Percentiles rank a stretch among this genome's conserved stretches.
Conservation (phyloP, 2,113 vertebrate species). For the Syrmaticus mikado region DNA sequence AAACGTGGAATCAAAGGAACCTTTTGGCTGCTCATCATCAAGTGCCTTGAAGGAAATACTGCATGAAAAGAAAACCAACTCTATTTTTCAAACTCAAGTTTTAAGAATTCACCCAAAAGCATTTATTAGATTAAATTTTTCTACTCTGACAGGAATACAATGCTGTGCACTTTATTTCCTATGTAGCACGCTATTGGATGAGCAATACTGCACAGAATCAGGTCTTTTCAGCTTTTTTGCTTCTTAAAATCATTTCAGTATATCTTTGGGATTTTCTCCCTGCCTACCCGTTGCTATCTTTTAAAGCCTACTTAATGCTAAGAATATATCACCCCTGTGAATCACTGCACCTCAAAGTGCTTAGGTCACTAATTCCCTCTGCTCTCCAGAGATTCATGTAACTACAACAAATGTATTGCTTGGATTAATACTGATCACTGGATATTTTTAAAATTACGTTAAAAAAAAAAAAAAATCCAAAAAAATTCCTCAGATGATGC, state of each 20-base stretch:
- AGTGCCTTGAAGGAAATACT: not conserved
- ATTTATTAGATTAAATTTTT: not conserved
- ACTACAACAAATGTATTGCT: not conserved
- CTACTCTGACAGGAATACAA: fast-evolving
- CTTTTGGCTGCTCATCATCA: not conserved
- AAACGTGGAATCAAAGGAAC: not conserved
- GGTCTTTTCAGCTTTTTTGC: not conserved
- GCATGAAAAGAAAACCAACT: not conserved
- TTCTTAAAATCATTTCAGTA: not conserved
- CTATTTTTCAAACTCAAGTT: not conserved
- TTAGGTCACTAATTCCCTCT: not conserved
- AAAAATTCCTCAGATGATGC: not conserved
- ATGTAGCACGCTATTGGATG: not conserved
- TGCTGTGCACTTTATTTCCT: not conserved
- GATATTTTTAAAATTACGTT: not conserved
- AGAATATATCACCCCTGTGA: not conserved
- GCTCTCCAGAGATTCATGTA: not conserved
- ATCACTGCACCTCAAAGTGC: not conserved
- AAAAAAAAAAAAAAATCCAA: not conserved
- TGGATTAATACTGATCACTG: not conserved
- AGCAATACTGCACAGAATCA: not conserved
- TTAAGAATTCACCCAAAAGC: not conserved
- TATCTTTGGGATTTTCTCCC: not conserved
- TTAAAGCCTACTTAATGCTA: not conserved
- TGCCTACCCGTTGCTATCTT: not conserved